A percentile compares a stretch with the other conserved stretches of the same genome.
phyloP scores from a whole-genome alignment of 2,797 vertebrate species.

The Semaprochilodus insignis region DNA sequence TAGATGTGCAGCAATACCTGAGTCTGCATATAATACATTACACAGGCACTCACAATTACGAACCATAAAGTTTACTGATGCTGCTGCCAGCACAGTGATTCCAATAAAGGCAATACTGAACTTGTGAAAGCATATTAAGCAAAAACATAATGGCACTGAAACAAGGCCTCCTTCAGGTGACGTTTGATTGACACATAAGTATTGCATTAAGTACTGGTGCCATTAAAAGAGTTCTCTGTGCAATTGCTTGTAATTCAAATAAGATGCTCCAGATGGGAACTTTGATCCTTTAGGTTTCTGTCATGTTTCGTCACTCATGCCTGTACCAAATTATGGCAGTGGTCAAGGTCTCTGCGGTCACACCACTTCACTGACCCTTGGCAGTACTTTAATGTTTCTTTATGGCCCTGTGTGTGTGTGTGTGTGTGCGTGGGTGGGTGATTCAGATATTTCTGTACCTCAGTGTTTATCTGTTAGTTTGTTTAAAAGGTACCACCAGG shows the following conservation, averaged over 20 bases:
- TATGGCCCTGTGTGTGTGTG: slow-evolving; percentile 56
- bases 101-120: neutral
- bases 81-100: neutral
- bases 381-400: slow-evolving; percentile 15
- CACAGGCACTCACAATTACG: neutral
- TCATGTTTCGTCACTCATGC: slow-evolving; percentile 18
- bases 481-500: neutral
- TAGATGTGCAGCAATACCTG: neutral
- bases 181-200: neutral
- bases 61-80: neutral
- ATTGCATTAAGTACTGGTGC: neutral
- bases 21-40: neutral
- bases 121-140: neutral
- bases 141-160: neutral
- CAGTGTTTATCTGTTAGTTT: neutral
- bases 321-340: slow-evolving; percentile 32
- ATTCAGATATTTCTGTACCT: slow-evolving; percentile 62
- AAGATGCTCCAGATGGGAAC: neutral
- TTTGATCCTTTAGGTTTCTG: slow-evolving; percentile 22
- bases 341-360: slow-evolving; percentile 33
- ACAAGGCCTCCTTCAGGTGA: neutral
- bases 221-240: neutral
- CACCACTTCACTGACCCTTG: slow-evolving; percentile 21
- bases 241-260: neutral
- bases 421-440: slow-evolving; percentile 57